phyloP scores from a whole-genome alignment of 2,797 vertebrate species.

The Danionella dracula region DNA sequence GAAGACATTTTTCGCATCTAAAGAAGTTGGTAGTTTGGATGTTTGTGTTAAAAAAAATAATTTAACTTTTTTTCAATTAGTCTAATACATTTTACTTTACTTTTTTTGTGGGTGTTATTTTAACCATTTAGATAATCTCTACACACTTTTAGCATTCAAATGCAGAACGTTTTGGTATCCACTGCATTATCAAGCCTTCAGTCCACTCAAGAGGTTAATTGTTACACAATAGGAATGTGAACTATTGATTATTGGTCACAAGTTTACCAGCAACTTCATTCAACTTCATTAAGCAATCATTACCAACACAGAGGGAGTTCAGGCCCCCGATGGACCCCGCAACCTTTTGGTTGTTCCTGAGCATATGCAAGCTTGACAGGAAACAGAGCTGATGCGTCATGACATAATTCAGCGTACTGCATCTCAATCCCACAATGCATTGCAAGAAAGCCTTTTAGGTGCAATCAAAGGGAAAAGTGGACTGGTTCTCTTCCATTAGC shows the following conservation, averaged over 20 bases:
- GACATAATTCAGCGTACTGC: background rate
- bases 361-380: background rate
- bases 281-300: constrained; percentile 43
- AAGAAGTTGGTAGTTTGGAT: too few species aligned
- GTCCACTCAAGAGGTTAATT: constrained; percentile 50
- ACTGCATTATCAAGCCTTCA: constrained; percentile 43
- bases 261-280: constrained; percentile 24
- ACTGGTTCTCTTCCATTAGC: background rate
- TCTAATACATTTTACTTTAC: too few species aligned
- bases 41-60: too few species aligned
- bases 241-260: constrained; percentile 38
- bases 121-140: too few species aligned
- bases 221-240: constrained; percentile 51
- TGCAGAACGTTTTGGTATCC: too few species aligned
- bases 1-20: too few species aligned
- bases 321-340: background rate
- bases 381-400: background rate
- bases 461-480: background rate
- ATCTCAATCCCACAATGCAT: background rate
- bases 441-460: constrained; percentile 11
- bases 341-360: background rate
- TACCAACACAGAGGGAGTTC: constrained; percentile 6
- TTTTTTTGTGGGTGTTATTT: too few species aligned
- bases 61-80: too few species aligned
- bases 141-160: too few species aligned